These are phyloP conservation scores for Gerris lacustris DNA, from an alignment of 2,888 invertebrate genomes.

Conservation along the genomic window DNA sequence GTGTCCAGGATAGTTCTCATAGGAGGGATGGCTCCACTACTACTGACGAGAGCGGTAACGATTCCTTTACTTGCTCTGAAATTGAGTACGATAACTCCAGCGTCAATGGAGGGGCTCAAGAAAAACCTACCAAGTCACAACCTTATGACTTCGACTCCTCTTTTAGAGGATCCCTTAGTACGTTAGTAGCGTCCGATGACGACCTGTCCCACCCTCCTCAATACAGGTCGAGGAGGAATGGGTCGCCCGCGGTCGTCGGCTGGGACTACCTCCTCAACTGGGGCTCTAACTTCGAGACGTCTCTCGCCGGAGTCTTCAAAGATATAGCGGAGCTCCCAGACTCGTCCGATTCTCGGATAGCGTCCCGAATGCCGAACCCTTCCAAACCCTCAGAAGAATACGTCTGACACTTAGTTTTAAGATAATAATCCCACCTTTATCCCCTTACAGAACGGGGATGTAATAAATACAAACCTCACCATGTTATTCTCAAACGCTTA, in stretches of 20 bases:
- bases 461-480: background rate
- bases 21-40: conserved; percentile 58
- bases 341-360: conserved; percentile 57
- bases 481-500: background rate
- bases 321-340: conserved; percentile 92
- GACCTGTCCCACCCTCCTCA: conserved; percentile 67
- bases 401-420: conserved; percentile 44
- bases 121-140: conserved; percentile 43
- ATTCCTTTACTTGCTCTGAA: conserved; percentile 95
- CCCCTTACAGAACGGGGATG: background rate
- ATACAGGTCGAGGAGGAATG: conserved; percentile 58
- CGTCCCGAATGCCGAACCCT: conserved; percentile 60
- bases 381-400: conserved; percentile 83
- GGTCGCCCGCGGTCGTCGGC: conserved; percentile 69
- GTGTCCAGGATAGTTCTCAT: conserved; percentile 7
- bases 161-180: conserved; percentile 84
- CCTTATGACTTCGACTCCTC: conserved; percentile 87
- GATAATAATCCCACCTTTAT: background rate
- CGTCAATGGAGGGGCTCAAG: conserved; percentile 58
- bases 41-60: conserved; percentile 85
- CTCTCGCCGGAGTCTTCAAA: conserved; percentile 87
- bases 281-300: conserved; percentile 85
- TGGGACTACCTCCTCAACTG: conserved; percentile 93
- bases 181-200: conserved; percentile 85
- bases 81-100: conserved; percentile 92